These are phyloP conservation scores for Bombus sibiricus DNA, from an alignment of 1,140 invertebrate species.

Conservation along the genomic window DNA sequence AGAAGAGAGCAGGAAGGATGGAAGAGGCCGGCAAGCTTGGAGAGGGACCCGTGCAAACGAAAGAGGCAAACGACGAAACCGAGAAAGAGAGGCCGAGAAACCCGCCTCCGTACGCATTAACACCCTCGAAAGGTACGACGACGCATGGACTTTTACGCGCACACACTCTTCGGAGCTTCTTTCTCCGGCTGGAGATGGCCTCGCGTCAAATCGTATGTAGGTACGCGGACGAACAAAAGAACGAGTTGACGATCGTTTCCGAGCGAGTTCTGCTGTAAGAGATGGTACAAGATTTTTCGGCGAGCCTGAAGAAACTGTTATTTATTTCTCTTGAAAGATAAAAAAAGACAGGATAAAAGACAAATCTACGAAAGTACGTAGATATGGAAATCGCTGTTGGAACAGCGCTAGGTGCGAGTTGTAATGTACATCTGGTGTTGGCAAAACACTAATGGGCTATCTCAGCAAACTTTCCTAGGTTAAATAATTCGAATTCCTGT, in stretches of 20 bases:
- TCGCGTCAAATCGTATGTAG: slow-evolving; percentile 50
- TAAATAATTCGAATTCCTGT: not conserved
- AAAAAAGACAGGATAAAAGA: not conserved
- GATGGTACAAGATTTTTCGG: not conserved
- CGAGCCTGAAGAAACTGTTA: not conserved
- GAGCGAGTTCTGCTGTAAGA: not conserved
- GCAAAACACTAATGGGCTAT: not conserved
- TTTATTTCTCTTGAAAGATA: not conserved
- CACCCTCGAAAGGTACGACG: slow-evolving; percentile 60
- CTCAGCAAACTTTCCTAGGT: not conserved
- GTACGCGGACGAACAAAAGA: slow-evolving; percentile 49
- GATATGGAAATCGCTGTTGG: not conserved
- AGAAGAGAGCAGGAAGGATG: slow-evolving; percentile 49
- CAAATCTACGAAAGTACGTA: not conserved
- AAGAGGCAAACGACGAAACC: not conserved
- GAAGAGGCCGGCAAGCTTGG: not conserved
- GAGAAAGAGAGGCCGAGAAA: slow-evolving; percentile 45
- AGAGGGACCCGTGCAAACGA: not conserved
- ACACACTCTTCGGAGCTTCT: slow-evolving; percentile 37
- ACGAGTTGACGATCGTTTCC: slow-evolving; percentile 28
- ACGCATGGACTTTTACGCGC: slow-evolving; percentile 13
- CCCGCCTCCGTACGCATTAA: slow-evolving; percentile 70
- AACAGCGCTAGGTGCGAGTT: not conserved
- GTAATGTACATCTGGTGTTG: not conserved
- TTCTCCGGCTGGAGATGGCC: slow-evolving; percentile 31